phyloP scores from a whole-genome alignment of 2,888 invertebrate genomes.

The Folsomia candida region DNA sequence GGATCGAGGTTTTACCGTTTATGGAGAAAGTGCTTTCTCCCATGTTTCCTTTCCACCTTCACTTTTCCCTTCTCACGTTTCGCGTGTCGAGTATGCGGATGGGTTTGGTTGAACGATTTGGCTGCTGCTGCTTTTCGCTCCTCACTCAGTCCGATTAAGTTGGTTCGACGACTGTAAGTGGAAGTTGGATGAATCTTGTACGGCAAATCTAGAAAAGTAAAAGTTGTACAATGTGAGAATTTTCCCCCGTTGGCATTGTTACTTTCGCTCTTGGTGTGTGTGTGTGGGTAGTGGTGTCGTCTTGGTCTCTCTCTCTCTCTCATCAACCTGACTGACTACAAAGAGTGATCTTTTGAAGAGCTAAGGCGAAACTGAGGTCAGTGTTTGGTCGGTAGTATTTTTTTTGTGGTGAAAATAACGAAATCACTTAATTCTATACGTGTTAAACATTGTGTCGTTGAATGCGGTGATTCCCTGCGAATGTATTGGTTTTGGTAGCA shows the following conservation, averaged over 20 bases:
- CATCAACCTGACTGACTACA: too few relatives aligned
- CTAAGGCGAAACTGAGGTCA: background rate
- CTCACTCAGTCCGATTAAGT: background rate
- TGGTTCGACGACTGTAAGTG: background rate
- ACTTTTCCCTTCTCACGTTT: background rate
- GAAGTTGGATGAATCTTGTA: background rate
- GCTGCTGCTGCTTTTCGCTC: background rate
- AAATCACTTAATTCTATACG: background rate
- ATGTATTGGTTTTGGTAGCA: background rate
- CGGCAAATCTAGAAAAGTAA: too few relatives aligned
- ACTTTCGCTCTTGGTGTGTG: background rate
- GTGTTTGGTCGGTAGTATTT: background rate
- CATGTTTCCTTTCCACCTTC: background rate
- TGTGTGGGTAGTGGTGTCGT: too few relatives aligned
- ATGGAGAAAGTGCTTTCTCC: constrained; percentile 6
- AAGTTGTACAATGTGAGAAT: background rate
- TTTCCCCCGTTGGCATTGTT: background rate
- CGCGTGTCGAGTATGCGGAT: background rate
- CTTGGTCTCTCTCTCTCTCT: too few relatives aligned
- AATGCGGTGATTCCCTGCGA: too few relatives aligned
- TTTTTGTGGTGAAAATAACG: background rate
- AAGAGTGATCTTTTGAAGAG: background rate
- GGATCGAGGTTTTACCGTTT: background rate
- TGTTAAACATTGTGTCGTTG: background rate
- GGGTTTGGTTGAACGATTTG: too few relatives aligned